phyloP scores from a whole-genome alignment of 2,888 invertebrate genomes.

The Ferrisia virgata region DNA sequence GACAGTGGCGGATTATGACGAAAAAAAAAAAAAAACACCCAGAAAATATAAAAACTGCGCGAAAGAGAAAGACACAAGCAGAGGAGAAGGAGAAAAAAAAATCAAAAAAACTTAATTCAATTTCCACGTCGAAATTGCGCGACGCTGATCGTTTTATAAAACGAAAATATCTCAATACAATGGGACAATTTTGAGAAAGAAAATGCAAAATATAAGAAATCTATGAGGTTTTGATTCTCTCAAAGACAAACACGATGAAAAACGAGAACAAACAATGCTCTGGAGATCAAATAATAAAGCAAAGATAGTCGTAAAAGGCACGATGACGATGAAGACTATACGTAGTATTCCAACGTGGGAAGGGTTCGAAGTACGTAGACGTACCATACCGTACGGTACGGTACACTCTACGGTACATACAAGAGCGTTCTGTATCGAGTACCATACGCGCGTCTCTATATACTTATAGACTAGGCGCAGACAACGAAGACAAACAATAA shows the following conservation, averaged over 20 bases:
- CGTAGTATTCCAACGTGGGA: background rate
- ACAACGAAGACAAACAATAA: background rate
- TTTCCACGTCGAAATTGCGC: background rate
- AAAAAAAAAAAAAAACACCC: no score
- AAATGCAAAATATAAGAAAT: constrained; percentile 24
- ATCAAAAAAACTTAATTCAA: background rate
- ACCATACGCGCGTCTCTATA: background rate
- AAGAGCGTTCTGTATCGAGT: background rate
- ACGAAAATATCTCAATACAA: background rate
- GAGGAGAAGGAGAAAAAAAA: background rate
- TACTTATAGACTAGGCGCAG: background rate
- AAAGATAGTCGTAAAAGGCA: constrained; percentile 33
- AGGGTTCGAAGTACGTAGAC: background rate
- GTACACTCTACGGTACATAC: no score
- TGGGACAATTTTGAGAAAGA: background rate
- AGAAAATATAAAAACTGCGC: no score
- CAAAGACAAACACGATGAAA: constrained; percentile 21
- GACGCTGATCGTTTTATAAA: background rate
- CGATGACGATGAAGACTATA: background rate
- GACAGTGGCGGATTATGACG: no score
- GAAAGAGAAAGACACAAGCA: no score
- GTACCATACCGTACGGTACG: no score
- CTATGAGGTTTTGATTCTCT: constrained; percentile 32
- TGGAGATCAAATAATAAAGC: constrained; percentile 39
- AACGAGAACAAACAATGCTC: constrained; percentile 37